A percentile compares a stretch with the other conserved stretches of the same genome.
Evolutionary conservation across 2,113 vertebrate species (phyloP).

Genomic region (Rhea pennata): DNA sequence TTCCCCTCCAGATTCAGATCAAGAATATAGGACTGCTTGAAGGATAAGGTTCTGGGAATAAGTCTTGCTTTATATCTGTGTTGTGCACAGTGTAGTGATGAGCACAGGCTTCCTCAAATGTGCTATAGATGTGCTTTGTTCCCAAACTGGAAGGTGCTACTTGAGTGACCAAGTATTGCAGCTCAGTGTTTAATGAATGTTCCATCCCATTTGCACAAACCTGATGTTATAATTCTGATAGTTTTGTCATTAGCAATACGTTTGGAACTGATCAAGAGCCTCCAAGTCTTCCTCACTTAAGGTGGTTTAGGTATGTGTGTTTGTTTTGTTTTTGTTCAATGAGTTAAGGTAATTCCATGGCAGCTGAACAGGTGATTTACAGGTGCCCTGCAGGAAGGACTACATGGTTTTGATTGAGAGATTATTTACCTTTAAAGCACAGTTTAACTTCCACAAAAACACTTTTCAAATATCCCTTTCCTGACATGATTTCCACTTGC

Average conservation of each 20-base stretch:
- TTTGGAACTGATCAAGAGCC: neutral
- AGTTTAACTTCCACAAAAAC: neutral
- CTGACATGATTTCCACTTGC: neutral
- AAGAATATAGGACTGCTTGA: neutral
- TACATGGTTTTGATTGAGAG: neutral
- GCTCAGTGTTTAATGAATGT: neutral
- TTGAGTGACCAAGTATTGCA: neutral
- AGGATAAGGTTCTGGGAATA: neutral
- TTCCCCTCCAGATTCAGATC: neutral
- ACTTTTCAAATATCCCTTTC: neutral
- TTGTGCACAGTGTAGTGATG: neutral
- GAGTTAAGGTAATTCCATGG: neutral
- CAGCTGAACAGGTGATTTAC: neutral
- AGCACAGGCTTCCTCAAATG: neutral
- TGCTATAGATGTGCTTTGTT: neutral
- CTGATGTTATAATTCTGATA: neutral
- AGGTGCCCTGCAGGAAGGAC: neutral
- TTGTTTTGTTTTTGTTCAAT: neutral
- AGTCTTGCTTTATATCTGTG: neutral
- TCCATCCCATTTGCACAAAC: neutral
- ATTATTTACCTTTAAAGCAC: neutral
- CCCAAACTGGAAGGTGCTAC: neutral
- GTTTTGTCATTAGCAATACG: neutral
- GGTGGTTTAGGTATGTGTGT: neutral
- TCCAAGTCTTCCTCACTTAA: accelerated